These are phyloP conservation scores for Brachionus angularis DNA, from an alignment of 1,140 invertebrate genomes.

Conservation along the genomic window DNA sequence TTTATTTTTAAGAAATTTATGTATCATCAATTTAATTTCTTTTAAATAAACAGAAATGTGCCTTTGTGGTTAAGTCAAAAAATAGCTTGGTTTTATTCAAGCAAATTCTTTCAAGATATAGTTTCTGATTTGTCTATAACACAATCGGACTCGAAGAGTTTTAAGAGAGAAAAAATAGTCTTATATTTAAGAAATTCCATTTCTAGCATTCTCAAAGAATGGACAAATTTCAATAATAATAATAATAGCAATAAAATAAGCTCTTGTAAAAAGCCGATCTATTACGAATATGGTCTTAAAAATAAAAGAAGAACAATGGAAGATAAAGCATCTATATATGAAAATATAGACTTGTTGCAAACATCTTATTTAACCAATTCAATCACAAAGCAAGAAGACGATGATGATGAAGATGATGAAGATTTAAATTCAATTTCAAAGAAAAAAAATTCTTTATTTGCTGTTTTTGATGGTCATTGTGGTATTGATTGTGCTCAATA, in stretches of 20 bases:
- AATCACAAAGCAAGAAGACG: too few relatives aligned
- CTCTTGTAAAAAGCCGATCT: neutral
- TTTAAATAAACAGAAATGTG: too few relatives aligned
- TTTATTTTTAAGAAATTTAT: neutral
- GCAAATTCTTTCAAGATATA: slow-evolving; percentile 22
- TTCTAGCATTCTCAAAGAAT: slow-evolving; percentile 28
- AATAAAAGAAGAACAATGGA: slow-evolving; percentile 38
- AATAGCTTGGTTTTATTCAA: slow-evolving; percentile 42
- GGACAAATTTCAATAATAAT: slow-evolving; percentile 30
- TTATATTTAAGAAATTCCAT: slow-evolving; percentile 25
- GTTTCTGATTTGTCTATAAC: slow-evolving; percentile 13
- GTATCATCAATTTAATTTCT: neutral
- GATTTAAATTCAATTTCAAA: too few relatives aligned
- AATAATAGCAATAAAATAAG: neutral
- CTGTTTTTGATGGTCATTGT: slow-evolving; percentile 92
- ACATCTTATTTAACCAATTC: neutral
- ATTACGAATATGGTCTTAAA: slow-evolving; percentile 37
- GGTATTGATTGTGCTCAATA: slow-evolving; percentile 82
- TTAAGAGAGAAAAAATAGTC: slow-evolving; percentile 5
- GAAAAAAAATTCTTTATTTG: slow-evolving; percentile 53
- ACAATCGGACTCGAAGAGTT: neutral
- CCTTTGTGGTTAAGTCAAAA: slow-evolving; percentile 30
- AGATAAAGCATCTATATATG: slow-evolving; percentile 15
- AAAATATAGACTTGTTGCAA: slow-evolving; percentile 18
- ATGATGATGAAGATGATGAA: too few relatives aligned